phyloP scores from a whole-genome alignment of 2,888 invertebrate species.

The Scelioninae gen. 2 region DNA sequence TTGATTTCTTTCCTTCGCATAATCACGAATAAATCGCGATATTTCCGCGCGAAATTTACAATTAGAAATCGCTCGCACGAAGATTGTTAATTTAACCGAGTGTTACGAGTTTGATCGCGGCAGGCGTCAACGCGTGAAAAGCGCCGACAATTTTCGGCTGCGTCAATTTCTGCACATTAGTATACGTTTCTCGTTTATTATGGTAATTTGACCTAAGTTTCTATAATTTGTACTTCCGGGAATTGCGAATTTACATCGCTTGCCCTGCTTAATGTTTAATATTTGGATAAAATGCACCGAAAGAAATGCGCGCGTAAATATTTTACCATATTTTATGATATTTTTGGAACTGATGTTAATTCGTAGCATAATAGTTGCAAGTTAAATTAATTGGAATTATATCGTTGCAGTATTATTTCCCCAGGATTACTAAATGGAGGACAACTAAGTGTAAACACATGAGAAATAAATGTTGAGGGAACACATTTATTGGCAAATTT shows the following conservation, averaged over 20 bases:
- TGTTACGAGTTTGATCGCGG: neutral
- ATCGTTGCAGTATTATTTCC: no score
- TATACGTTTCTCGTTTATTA: constrained; percentile 6
- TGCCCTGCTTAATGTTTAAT: no score
- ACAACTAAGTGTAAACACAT: no score
- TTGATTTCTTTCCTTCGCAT: constrained; percentile 29
- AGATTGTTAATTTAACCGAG: constrained; percentile 33
- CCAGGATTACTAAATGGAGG: no score
- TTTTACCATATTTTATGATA: no score
- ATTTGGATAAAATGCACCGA: no score
- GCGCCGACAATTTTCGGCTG: constrained; percentile 12
- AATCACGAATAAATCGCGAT: constrained; percentile 44
- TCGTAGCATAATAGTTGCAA: no score
- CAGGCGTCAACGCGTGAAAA: constrained; percentile 6
- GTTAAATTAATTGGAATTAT: no score
- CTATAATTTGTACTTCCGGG: constrained; percentile 1
- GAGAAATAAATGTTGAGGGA: no score
- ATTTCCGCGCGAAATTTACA: constrained; percentile 37
- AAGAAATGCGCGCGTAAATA: no score
- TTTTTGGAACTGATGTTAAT: no score
- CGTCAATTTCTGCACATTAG: neutral
- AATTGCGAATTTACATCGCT: neutral
- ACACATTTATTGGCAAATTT: no score
- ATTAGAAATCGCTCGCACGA: constrained; percentile 29
- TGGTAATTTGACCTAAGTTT: neutral